phyloP scores from a whole-genome alignment of 2,888 invertebrate genomes.

The Bedellia somnulentella region DNA sequence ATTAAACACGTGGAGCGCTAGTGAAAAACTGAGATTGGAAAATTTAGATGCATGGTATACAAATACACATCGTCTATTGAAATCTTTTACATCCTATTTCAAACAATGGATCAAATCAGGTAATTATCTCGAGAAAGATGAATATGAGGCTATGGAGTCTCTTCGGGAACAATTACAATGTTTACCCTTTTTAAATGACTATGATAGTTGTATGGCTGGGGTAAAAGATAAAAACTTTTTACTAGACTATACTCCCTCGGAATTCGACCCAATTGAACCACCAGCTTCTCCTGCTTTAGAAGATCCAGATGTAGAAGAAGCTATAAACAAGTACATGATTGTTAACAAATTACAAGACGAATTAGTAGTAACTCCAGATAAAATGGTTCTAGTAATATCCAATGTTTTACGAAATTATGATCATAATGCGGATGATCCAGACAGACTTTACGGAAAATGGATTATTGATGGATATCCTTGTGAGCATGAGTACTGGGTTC shows the following conservation, averaged over 20 bases:
- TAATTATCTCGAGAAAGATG: slow-evolving; percentile 9
- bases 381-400: too few species aligned
- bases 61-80: slow-evolving; percentile 14
- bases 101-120: slow-evolving; percentile 14
- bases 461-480: slow-evolving; percentile 63
- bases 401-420: too few species aligned
- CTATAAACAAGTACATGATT: slow-evolving; percentile 29
- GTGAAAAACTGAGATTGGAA: slow-evolving; percentile 30
- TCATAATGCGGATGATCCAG: too few species aligned
- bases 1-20: slow-evolving; percentile 33
- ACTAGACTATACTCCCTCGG: slow-evolving; percentile 31
- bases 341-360: slow-evolving; percentile 39
- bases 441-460: slow-evolving; percentile 50
- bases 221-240: slow-evolving; percentile 17
- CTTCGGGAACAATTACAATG: slow-evolving; percentile 7
- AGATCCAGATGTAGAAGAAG: slow-evolving; percentile 40
- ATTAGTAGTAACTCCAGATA: slow-evolving; percentile 35
- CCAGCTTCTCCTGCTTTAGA: slow-evolving; percentile 41
- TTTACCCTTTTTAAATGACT: slow-evolving; percentile 28
- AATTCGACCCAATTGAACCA: slow-evolving; percentile 19
- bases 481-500: slow-evolving; percentile 45
- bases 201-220: slow-evolving; percentile 20
- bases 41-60: slow-evolving; percentile 36
- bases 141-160: slow-evolving; percentile 4
- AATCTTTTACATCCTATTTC: slow-evolving; percentile 21